phyloP scores from a whole-genome alignment of 2,113 vertebrate genomes.

The Cochlearius cochlearius region DNA sequence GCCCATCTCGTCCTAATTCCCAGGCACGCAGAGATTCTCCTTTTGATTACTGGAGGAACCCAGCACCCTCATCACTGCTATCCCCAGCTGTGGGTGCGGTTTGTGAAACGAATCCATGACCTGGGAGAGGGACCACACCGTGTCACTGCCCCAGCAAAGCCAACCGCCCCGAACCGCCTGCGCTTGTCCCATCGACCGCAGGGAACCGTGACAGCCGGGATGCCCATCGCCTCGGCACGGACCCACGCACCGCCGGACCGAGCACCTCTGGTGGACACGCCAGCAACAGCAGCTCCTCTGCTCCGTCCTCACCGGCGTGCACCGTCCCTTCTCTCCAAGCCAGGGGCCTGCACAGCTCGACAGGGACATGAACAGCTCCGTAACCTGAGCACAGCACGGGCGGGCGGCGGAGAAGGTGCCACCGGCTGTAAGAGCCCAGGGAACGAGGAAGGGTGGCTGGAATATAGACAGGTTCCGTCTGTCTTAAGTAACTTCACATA shows the following conservation, averaged over 20 bases:
- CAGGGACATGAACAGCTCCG: accelerated
- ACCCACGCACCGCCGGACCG: accelerated
- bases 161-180: accelerated
- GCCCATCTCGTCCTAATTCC: neutral
- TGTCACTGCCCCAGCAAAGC: neutral
- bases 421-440: neutral
- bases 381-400: neutral
- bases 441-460: neutral
- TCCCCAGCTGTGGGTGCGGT: neutral
- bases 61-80: no score
- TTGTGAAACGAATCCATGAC: neutral
- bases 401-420: neutral
- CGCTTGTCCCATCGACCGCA: accelerated
- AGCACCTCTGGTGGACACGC: no score
- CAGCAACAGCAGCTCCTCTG: neutral
- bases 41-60: neutral
- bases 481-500: neutral
- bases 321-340: neutral
- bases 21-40: neutral
- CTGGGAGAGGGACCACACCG: neutral
- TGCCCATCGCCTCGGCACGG: accelerated
- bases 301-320: accelerated
- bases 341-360: neutral
- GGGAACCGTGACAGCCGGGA: accelerated
- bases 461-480: neutral